Evolutionary conservation across 2,113 vertebrate genomes (phyloP), one percentile per base, ranked within the genome.

Genomic region (Onychorhynchus coronatus): DNA sequence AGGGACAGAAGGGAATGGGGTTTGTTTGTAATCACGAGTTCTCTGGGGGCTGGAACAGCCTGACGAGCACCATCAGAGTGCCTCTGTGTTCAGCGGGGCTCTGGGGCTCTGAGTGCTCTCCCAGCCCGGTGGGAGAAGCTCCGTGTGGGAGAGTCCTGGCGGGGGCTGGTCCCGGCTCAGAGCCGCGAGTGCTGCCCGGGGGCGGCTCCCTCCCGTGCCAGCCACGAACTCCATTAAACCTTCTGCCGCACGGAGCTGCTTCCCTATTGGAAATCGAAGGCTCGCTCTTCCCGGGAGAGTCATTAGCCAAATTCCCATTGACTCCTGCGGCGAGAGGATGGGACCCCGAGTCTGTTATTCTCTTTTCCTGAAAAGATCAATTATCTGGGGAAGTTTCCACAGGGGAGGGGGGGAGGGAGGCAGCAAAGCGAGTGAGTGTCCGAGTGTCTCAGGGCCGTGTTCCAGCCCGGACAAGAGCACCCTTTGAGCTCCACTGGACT

Each of bases 401-500:
- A 23, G 80, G 81, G 33, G 49, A 76, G 25, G 62, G 62, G 55
- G 71, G 90, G 62, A 73, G 71, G 35, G 58, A 73, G 31, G 84
- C 87, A 30, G 72, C 83, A 18, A 35, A 74, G 68, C 44, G 50
- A 52, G 63, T 23, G 84, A 80, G 55, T 9, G 42, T 72, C 89
- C 11, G 13, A 25, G 68, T 31, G 80, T 14, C 12, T 19, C 46
- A 4, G 95, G 81, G 63, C 70, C 75, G 46, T 62, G 81, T 92
- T 94, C 86, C 93, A 97, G 96, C 91, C 50, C 75, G 97, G 94
- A 97, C 96, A 96, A 97, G 96, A 91, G 82, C 95, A 83, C 92
- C 97, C 88, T 98, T 96, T 97, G 95, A 97, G 77, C 91, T 87
- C 97, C 65, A 59, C 58, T 5, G 97, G 97, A 93, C 16, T 72